Evolutionary conservation across 2,888 invertebrate genomes (phyloP), one percentile per base, ranked within the genome.

Genomic region (Xestobium rufovillosum): DNA sequence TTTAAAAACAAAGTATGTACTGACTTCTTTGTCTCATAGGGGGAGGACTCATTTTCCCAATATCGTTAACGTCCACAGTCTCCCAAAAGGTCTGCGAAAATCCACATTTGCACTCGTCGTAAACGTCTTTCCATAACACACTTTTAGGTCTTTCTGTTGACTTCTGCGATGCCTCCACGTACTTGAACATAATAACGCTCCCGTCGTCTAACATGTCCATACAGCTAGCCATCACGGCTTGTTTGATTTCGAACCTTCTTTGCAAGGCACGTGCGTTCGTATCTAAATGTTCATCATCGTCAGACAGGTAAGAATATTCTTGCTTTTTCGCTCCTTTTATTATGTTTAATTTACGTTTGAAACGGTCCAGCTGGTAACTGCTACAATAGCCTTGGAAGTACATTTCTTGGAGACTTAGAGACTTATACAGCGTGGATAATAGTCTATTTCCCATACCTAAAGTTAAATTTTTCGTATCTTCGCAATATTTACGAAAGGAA

Each of bases 371-470:
- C 3, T 15, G 14, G 36, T 50, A 54, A 2, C 44, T 50, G 4
- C 42, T 32, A 3, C 42, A 11, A 35, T 49, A 52, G 12, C 40
- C 52, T 46, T 63, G 62, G 30, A 61, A 57, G 42, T 64, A 64
- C n/a, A 63, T 39, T 11, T 56, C 57, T 26, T 55, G 50, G 2
- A 63, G 15, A 3, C 46, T 44, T 10, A 43, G 42, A 11, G 50
- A 51, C 6, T 48, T 43, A 31, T 52, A 56, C 14, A 61, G 53
- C 1, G 53, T 45, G 14, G 49, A 44, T 11, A 63, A 31, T 3
- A 62, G 41, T 16, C 57, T 53, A 38, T 59, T 54, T 1, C 60
- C 60, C 4, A 61, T 41, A 26, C 56, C 61, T 56, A 33, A 26
- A 52, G 53, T n/a, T n/a, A n/a, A n/a, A n/a, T n/a, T n/a, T n/a